phyloP scores from a whole-genome alignment of 1,140 invertebrate genomes.

The Drosophila malerkotliana region DNA sequence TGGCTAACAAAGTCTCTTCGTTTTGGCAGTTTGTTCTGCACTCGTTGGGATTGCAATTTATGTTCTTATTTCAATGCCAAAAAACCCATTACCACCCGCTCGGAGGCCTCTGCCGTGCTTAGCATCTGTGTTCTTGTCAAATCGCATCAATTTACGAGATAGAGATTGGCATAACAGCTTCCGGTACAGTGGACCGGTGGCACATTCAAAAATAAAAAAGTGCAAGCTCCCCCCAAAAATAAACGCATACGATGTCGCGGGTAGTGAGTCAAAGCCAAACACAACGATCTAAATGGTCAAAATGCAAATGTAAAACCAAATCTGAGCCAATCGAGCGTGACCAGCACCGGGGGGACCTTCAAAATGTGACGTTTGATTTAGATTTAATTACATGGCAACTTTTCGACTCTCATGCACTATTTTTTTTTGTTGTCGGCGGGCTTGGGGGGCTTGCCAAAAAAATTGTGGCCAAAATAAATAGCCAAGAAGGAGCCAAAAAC shows the following conservation, averaged over 20 bases:
- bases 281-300: slow-evolving; percentile 30
- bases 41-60: slow-evolving; percentile 21
- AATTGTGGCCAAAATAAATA: slow-evolving; percentile 37
- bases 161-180: slow-evolving; percentile 73
- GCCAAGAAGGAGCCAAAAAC: slow-evolving; percentile 29
- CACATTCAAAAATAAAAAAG: slow-evolving; percentile 28
- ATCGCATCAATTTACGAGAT: slow-evolving; percentile 73
- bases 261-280: slow-evolving; percentile 52
- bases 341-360: slow-evolving; percentile 60
- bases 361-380: slow-evolving; percentile 82
- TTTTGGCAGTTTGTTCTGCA: slow-evolving; percentile 14
- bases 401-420: slow-evolving; percentile 19
- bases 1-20: slow-evolving; percentile 33
- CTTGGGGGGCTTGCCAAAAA: slow-evolving; percentile 12
- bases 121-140: slow-evolving; percentile 65
- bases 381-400: slow-evolving; percentile 80
- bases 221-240: slow-evolving; percentile 23
- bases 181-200: slow-evolving; percentile 51
- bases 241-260: slow-evolving; percentile 9
- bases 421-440: neutral
- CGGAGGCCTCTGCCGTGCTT: slow-evolving; percentile 30
- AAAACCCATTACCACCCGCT: slow-evolving; percentile 72
- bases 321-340: slow-evolving; percentile 77
- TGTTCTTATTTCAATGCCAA: slow-evolving; percentile 67
- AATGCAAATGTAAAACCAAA: slow-evolving; percentile 51